A percentile compares a stretch with the other conserved stretches of the same genome.
Conservation (phyloP, 1,140 invertebrate species). For the Eumeta japonica region DNA sequence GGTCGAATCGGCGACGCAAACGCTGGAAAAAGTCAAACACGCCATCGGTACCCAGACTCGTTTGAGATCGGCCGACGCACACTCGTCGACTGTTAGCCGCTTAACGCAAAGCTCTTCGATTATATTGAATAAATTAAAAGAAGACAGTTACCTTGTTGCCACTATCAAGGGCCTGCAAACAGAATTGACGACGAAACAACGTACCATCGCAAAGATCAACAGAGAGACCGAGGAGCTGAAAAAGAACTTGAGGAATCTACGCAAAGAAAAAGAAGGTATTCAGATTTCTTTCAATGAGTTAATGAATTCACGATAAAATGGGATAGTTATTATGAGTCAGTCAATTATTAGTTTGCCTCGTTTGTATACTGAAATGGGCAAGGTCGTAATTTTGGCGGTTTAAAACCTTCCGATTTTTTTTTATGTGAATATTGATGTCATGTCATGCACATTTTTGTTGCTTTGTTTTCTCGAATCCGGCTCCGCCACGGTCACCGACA, state of each 20-base stretch:
- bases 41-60: slow-evolving; percentile 36
- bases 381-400: neutral
- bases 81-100: slow-evolving; percentile 44
- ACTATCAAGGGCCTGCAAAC: slow-evolving; percentile 74
- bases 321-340: neutral
- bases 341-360: neutral
- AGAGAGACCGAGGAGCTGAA: slow-evolving; percentile 72
- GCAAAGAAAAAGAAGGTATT: slow-evolving; percentile 73
- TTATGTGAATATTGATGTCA: no score
- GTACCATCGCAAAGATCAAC: slow-evolving; percentile 66
- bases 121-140: slow-evolving; percentile 62
- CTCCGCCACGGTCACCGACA: no score
- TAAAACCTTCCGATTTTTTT: no score
- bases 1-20: slow-evolving; percentile 31
- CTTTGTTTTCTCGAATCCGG: no score
- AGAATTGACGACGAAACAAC: slow-evolving; percentile 71
- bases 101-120: slow-evolving; percentile 57
- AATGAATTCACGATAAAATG: neutral
- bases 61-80: slow-evolving; percentile 30
- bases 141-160: slow-evolving; percentile 73
- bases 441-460: no score
- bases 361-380: neutral
- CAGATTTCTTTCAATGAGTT: slow-evolving; percentile 42
- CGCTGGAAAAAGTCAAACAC: slow-evolving; percentile 17
- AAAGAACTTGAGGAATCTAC: slow-evolving; percentile 71